phyloP scores from a whole-genome alignment of 2,888 invertebrate species.

The Kryphioiulus occultus region DNA sequence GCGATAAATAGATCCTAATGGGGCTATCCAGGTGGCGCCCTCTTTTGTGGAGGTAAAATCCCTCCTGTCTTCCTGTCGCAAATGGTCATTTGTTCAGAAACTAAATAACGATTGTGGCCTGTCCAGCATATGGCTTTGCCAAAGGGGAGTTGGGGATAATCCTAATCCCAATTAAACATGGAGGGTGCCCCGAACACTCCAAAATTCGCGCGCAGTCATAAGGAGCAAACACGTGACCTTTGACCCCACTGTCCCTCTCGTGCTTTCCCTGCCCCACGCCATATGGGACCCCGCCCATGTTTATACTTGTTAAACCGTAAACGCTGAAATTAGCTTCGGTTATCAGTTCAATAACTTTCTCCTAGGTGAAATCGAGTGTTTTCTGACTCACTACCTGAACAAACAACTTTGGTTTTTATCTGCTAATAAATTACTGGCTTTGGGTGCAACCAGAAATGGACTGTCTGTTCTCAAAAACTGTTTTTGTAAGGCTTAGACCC shows the following conservation, averaged over 20 bases:
- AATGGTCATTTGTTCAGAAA: not conserved
- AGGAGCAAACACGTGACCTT: conserved; percentile 16
- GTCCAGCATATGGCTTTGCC: not conserved
- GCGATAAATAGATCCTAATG: conserved; percentile 17
- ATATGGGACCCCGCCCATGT: not conserved
- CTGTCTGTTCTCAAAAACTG: too few species aligned
- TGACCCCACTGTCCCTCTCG: not conserved
- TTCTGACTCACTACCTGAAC: not conserved
- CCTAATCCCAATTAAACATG: conserved; percentile 31
- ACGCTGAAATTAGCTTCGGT: not conserved
- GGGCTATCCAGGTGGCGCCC: conserved; percentile 14
- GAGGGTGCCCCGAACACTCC: not conserved
- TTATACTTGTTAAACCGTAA: not conserved
- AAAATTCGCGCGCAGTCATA: not conserved
- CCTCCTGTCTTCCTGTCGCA: conserved; percentile 8
- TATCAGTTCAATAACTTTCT: conserved; percentile 3
- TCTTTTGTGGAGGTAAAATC: not conserved
- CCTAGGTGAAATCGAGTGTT: not conserved
- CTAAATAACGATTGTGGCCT: not conserved
- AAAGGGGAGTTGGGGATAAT: not conserved
- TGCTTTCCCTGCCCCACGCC: not conserved
- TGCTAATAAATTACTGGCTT: not conserved
- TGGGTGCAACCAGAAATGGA: too few species aligned
- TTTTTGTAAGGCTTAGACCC: too few species aligned
- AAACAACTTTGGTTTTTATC: not conserved